Conservation (phyloP, 2,888 invertebrate species). For the Phanerotoma sp. region DNA sequence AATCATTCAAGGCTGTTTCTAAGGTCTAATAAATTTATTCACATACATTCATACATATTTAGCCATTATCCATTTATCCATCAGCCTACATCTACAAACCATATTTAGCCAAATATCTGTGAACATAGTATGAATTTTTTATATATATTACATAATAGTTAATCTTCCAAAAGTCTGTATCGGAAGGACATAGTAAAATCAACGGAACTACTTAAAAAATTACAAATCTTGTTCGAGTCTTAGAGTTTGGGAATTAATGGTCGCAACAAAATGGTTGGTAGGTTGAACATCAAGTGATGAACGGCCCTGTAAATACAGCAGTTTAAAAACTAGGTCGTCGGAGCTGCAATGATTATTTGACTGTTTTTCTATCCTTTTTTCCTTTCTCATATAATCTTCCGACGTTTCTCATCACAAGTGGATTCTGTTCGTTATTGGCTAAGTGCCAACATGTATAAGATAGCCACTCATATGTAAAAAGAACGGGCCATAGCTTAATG, state of each 20-base stretch:
- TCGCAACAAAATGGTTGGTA: constrained; percentile 20
- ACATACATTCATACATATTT: no score
- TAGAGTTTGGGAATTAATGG: not conserved
- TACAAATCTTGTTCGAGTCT: not conserved
- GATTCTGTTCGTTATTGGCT: constrained; percentile 31
- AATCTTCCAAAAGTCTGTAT: no score
- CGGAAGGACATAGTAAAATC: no score
- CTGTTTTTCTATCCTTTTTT: constrained; percentile 25
- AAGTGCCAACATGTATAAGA: constrained; percentile 27
- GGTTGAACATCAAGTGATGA: constrained; percentile 33
- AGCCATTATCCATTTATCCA: no score
- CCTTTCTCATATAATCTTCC: not conserved
- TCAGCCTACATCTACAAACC: no score
- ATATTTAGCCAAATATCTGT: no score
- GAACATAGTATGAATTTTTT: no score
- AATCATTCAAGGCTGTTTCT: no score
- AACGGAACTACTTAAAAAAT: not conserved
- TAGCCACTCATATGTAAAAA: constrained; percentile 21
- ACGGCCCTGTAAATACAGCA: constrained; percentile 33
- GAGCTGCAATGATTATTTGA: not conserved
- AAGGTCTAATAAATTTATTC: no score
- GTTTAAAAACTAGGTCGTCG: constrained; percentile 29
- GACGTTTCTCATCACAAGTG: constrained; percentile 3
- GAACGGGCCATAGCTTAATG: constrained; percentile 36
- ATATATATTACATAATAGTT: no score